These are phyloP conservation scores for Pelusios castaneus DNA, from an alignment of 2,113 vertebrate species.

Conservation along the genomic window DNA sequence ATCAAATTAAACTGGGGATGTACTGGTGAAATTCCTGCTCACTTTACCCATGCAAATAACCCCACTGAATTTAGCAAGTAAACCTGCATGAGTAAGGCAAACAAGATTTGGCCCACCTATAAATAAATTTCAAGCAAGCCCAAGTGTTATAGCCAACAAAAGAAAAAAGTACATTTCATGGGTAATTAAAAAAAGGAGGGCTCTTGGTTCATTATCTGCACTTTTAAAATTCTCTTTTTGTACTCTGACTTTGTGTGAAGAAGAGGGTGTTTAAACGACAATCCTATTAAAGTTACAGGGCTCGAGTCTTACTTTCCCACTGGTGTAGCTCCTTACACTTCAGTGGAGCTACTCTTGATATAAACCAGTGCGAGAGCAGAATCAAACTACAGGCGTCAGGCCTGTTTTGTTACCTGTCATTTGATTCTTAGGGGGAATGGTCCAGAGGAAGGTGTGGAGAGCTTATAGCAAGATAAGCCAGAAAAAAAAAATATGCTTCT, in stretches of 20 bases:
- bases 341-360: neutral
- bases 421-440: neutral
- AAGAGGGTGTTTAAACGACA: neutral
- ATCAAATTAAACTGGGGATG: neutral
- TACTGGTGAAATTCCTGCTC: neutral
- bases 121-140: no score
- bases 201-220: neutral
- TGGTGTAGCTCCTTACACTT: neutral
- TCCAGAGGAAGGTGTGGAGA: neutral
- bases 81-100: neutral
- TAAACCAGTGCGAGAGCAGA: neutral
- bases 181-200: neutral
- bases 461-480: neutral
- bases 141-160: no score
- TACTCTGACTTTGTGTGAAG: neutral
- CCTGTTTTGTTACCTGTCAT: rapidly evolving
- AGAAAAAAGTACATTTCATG: no score
- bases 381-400: neutral
- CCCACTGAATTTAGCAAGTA: neutral
- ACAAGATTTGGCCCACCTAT: neutral
- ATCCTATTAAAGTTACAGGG: neutral
- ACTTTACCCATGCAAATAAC: neutral
- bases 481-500: neutral
- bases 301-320: neutral
- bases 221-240: neutral